Conservation (phyloP, 2,888 invertebrate genomes). For the Erebia epiphron region DNA sequence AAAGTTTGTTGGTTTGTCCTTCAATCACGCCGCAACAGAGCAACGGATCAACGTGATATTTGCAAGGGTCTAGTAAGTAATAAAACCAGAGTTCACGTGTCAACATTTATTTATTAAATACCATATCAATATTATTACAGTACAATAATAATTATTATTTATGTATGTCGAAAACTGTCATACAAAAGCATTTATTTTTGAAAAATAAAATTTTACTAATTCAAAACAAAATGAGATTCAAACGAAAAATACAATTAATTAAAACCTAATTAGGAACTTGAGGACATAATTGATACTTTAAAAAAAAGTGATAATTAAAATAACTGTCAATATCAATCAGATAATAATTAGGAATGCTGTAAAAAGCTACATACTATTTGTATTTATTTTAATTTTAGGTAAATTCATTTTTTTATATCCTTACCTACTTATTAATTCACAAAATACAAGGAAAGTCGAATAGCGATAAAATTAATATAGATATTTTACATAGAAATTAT, state of each 20-base stretch:
- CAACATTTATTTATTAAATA: constrained; percentile 31
- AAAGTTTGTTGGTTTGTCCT: too few relatives aligned
- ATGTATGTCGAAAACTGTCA: constrained; percentile 14
- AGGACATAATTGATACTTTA: too few relatives aligned
- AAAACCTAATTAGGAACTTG: constrained; percentile 23
- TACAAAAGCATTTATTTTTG: constrained; percentile 13
- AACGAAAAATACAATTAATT: background rate
- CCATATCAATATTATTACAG: constrained; percentile 3
- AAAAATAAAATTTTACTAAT: constrained; percentile 1
- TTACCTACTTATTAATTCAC: background rate
- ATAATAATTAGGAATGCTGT: background rate
- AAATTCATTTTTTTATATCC: background rate
- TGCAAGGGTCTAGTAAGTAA: too few relatives aligned
- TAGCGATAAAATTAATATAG: too few relatives aligned
- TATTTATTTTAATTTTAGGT: background rate
- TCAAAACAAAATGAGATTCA: constrained; percentile 5
- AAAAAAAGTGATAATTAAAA: too few relatives aligned
- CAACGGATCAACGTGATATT: too few relatives aligned
- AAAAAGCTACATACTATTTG: background rate
- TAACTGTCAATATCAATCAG: too few relatives aligned
- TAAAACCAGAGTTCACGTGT: constrained; percentile 7
- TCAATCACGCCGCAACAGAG: too few relatives aligned
- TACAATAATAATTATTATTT: constrained; percentile 9
- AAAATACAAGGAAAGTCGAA: background rate
- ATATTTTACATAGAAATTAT: too few relatives aligned